Base-by-base conservation (phyloP, 1,140 invertebrate genomes). In the Sarcophaga peregrina region DNA sequence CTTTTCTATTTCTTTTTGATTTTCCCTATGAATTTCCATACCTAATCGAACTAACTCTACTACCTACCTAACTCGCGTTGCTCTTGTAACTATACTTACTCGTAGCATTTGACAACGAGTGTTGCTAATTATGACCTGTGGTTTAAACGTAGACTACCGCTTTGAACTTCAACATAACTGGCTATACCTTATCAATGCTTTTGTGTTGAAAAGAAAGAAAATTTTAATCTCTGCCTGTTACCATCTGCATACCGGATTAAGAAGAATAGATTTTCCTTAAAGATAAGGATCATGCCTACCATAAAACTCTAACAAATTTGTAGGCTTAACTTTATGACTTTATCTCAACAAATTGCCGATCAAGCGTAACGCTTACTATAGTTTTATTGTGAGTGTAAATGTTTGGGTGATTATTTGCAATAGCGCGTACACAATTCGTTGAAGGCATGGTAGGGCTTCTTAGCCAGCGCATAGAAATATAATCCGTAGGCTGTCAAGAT, bases 91-190 rank as follows among this genome's bases (percentile, higher is more conserved):
- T n/a, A n/a, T n/a, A n/a, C n/a, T n/a, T n/a, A n/a, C n/a, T n/a
- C n/a, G 47, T 62, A 37, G 25, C 13, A 47, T n/a, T 68, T 50
- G 72, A 13, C 75, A 13, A 52, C 37, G 8, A 20, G 54, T 17
- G 54, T 37, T 20, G 52, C 54, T 72, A 45, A 62, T 80, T 80
- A 83, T 83, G 82, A 83, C 54, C 75, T 80, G 82, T 80, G 82
- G 82, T 83, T 83, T 72, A 80, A 80, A 47, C 75, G 76, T 15
- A 46, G 47, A 62, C 82, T 17, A 83, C 82, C 81, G 48, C 62
- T 37, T 68, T 58, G 20, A 82, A 45, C 52, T 10, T 37, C 25
- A 37, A 37, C 25, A 37, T 37, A 37, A 37, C 25, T 37, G 25
- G 25, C 25, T 4, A 4, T 37, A 1, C 25, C 25, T 37, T 37